These are phyloP conservation scores for Dromococcyx pavoninus DNA, from an alignment of 2,797 vertebrate genomes.

Conservation along the genomic window DNA sequence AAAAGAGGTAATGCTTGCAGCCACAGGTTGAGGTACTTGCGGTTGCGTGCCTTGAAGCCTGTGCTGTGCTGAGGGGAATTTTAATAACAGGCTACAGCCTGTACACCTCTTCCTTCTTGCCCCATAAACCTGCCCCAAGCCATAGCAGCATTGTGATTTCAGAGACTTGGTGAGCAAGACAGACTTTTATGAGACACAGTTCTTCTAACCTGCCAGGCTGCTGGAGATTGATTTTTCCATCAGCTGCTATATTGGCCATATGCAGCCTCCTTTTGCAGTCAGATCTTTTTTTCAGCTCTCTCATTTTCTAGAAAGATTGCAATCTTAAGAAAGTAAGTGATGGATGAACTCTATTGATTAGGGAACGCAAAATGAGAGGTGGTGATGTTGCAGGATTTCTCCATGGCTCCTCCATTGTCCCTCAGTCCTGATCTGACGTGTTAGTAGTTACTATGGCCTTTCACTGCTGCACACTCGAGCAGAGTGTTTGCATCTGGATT, in stretches of 20 bases:
- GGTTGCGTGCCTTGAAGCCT: background rate
- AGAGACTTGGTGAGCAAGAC: constrained; percentile 5
- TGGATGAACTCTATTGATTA: constrained; percentile 55
- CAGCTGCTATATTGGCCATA: constrained; percentile 48
- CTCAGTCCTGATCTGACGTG: background rate
- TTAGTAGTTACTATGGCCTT: constrained; percentile 8
- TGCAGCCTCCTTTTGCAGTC: constrained; percentile 17
- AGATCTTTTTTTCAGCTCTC: background rate
- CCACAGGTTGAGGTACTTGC: background rate
- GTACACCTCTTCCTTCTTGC: background rate
- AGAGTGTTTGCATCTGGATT: background rate
- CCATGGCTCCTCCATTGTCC: background rate
- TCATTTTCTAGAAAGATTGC: constrained; percentile 28
- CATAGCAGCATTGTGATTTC: constrained; percentile 1
- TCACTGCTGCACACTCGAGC: background rate
- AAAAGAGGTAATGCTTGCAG: constrained; percentile 84
- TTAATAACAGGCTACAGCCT: background rate
- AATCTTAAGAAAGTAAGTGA: constrained; percentile 47
- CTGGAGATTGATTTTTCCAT: constrained; percentile 63
- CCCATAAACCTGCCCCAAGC: constrained; percentile 40
- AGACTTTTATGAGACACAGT: constrained; percentile 43
- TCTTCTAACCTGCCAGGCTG: constrained; percentile 46
- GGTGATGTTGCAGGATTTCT: constrained; percentile 33
- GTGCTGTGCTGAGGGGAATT: background rate
- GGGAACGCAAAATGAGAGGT: background rate